Conservation (phyloP, 2,797 vertebrate genomes). For the Parauchenoglanis ngamensis region DNA sequence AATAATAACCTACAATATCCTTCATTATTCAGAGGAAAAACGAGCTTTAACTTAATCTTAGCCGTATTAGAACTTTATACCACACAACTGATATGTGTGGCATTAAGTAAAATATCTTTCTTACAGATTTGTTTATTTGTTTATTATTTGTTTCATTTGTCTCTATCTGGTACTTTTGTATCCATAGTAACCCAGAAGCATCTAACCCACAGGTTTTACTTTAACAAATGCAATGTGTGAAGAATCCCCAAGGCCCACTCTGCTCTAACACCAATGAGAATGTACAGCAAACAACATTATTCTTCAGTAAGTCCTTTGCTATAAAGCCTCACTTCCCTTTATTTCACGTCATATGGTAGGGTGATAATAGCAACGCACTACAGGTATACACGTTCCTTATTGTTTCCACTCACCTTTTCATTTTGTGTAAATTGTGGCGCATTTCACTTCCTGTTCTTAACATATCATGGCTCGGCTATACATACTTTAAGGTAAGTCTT, state of each 20-base stretch:
- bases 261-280: not conserved
- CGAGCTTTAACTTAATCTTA: not conserved
- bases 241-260: slow-evolving; percentile 13
- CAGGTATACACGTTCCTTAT: not conserved
- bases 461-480: not conserved
- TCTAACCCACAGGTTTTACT: not conserved
- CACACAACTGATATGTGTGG: not conserved
- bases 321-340: not conserved
- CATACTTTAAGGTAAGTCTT: not conserved
- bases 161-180: not conserved
- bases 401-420: not conserved
- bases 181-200: slow-evolving; percentile 21
- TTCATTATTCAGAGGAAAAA: not conserved
- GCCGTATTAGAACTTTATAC: not conserved
- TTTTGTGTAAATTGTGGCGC: not conserved
- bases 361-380: not conserved
- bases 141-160: not conserved
- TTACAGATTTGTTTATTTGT: not conserved
- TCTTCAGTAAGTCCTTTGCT: not conserved
- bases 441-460: too few relatives aligned
- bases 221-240: slow-evolving; percentile 22
- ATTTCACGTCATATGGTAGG: too few relatives aligned
- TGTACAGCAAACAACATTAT: not conserved
- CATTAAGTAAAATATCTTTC: not conserved
- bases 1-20: not conserved